phyloP scores from a whole-genome alignment of 1,140 invertebrate genomes.

The Drosophila elegans region DNA sequence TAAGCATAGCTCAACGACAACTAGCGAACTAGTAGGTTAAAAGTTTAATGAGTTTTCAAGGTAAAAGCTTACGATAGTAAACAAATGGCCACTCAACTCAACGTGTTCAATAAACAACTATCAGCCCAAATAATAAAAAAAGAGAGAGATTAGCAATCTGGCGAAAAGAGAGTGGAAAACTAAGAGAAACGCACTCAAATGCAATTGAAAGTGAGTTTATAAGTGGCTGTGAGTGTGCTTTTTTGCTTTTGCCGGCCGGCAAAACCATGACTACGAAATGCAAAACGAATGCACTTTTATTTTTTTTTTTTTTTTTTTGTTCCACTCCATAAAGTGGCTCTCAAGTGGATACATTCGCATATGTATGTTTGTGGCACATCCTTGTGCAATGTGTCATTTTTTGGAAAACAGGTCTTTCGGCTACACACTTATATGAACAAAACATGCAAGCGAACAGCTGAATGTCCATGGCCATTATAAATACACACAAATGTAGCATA shows the following conservation, averaged over 20 bases:
- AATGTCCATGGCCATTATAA: constrained; percentile 16
- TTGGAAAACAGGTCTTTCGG: constrained; percentile 44
- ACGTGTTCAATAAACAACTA: constrained; percentile 29
- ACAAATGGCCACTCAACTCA: constrained; percentile 48
- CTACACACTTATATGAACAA: constrained; percentile 10
- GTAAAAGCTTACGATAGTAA: constrained; percentile 72
- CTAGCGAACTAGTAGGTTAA: constrained; percentile 58
- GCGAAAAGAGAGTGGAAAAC: constrained; percentile 16
- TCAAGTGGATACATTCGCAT: constrained; percentile 17
- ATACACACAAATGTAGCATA: neutral
- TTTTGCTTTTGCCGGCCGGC: constrained; percentile 67
- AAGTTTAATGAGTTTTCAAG: constrained; percentile 75
- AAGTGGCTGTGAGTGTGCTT: constrained; percentile 1
- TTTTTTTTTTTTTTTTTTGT: neutral
- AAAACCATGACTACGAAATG: constrained; percentile 26
- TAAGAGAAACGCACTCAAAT: constrained; percentile 4
- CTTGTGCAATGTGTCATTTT: constrained; percentile 54
- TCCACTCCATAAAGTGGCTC: constrained; percentile 18
- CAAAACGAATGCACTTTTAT: constrained; percentile 20
- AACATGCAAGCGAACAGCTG: constrained; percentile 20
- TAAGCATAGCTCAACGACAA: constrained; percentile 34
- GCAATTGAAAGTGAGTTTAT: constrained; percentile 30
- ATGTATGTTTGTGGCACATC: constrained; percentile 38
- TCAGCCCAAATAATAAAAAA: constrained; percentile 1
- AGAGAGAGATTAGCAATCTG: neutral